Evolutionary conservation across 2,113 vertebrate genomes (phyloP).

Genomic region (Callipepla squamata): DNA sequence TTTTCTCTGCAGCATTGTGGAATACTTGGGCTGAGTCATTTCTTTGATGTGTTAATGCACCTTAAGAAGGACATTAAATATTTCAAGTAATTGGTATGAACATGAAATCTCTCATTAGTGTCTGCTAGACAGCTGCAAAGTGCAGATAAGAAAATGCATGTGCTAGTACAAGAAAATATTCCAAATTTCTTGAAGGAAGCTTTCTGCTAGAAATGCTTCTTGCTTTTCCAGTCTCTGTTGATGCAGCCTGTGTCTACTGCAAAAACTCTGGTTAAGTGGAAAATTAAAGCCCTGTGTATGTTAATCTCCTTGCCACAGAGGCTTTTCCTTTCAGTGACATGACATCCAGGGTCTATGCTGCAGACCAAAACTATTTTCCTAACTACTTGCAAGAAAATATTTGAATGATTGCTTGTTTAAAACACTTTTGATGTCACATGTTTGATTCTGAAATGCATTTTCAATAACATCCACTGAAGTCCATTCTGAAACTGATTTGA

Average conservation of each 20-base stretch:
- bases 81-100: conserved; percentile 81
- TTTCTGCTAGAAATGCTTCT: conserved; percentile 60
- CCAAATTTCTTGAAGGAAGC: conserved; percentile 40
- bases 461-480: conserved; percentile 52
- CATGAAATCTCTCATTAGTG: conserved; percentile 78
- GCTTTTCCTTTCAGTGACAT: conserved; percentile 31
- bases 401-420: conserved; percentile 40
- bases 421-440: conserved; percentile 36
- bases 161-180: conserved; percentile 42
- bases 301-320: conserved; percentile 52
- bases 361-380: conserved; percentile 32
- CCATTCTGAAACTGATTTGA: conserved; percentile 55
- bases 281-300: conserved; percentile 34
- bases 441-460: conserved; percentile 64
- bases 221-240: neutral
- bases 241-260: conserved; percentile 11
- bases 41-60: conserved; percentile 83
- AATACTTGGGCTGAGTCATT: conserved; percentile 70
- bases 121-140: conserved; percentile 71
- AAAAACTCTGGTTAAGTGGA: conserved; percentile 27
- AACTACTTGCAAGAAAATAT: conserved; percentile 9
- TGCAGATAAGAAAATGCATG: conserved; percentile 68
- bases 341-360: conserved; percentile 10
- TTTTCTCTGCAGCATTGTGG: neutral
- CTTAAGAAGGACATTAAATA: conserved; percentile 79